A percentile compares a stretch with the other conserved stretches of the same genome.
Evolutionary conservation across 1,140 invertebrate genomes (phyloP).

Genomic region (Rhizoglyphus robini): DNA sequence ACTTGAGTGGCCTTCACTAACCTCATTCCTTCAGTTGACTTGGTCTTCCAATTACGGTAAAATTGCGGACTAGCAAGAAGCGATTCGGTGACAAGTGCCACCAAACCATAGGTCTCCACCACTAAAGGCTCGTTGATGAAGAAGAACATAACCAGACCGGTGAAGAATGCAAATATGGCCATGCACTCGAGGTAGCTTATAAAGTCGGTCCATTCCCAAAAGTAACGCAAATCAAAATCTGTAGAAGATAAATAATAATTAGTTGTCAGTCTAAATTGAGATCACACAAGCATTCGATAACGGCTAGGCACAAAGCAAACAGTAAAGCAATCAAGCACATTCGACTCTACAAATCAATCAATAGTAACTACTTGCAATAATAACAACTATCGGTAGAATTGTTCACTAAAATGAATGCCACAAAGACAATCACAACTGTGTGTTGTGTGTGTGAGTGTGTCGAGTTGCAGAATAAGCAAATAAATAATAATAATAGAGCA

Average conservation of each 20-base stretch:
- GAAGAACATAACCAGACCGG: slow-evolving; percentile 71
- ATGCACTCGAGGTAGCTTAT: slow-evolving; percentile 89
- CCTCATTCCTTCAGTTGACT: slow-evolving; percentile 95
- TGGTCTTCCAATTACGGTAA: slow-evolving; percentile 67
- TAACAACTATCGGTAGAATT: no score
- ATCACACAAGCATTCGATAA: neutral
- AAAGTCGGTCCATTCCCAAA: slow-evolving; percentile 97
- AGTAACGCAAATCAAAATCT: slow-evolving; percentile 65
- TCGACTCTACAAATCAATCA: neutral
- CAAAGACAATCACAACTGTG: no score
- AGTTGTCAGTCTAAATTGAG: neutral
- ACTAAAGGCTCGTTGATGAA: slow-evolving; percentile 64
- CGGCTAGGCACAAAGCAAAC: neutral
- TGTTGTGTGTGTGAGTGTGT: no score
- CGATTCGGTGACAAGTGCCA: slow-evolving; percentile 89
- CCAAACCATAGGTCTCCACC: slow-evolving; percentile 76
- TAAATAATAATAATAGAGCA: no score
- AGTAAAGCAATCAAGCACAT: neutral
- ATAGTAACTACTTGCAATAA: no score
- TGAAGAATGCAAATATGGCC: slow-evolving; percentile 62
- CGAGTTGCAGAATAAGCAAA: no score
- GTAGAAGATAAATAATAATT: neutral
- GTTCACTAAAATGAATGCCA: no score
- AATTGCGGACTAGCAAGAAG: slow-evolving; percentile 89
- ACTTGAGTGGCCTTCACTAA: slow-evolving; percentile 33